phyloP scores from a whole-genome alignment of 64 coral and sea anemone genomes.

The Montipora sp. region DNA sequence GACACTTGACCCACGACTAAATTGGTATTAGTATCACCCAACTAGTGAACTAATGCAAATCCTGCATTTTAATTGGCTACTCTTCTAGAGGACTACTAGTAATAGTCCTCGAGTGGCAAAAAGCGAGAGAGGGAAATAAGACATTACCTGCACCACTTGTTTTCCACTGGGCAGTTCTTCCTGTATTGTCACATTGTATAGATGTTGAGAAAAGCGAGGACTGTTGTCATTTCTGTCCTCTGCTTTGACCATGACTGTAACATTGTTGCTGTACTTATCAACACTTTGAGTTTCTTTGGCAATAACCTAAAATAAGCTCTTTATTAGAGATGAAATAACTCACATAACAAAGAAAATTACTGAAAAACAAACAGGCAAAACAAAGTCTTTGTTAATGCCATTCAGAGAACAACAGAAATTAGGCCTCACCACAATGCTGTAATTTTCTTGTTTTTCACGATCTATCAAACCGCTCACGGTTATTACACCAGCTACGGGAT shows the following conservation, averaged over 20 bases:
- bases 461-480: conserved; percentile 38
- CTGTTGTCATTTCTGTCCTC: conserved; percentile 67
- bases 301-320: neutral
- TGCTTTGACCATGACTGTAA: conserved; percentile 31
- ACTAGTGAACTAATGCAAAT: no score
- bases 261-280: conserved; percentile 28
- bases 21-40: no score
- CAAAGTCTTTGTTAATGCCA: neutral
- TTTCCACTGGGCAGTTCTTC: conserved; percentile 14
- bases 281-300: conserved; percentile 31
- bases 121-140: no score
- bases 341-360: no score
- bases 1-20: no score
- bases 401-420: neutral
- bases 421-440: conserved; percentile 4
- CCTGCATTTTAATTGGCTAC: no score
- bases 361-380: no score
- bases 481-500: conserved; percentile 31
- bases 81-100: no score
- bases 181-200: neutral
- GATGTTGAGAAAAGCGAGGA: neutral
- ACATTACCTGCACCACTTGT: conserved; percentile 10
- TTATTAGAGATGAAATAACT: neutral
- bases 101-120: no score
- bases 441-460: conserved; percentile 44